A percentile compares a stretch with the other conserved stretches of the same genome.
These are phyloP conservation scores for Schizaphis graminum DNA, from an alignment of 2,888 invertebrate genomes.

Conservation along the genomic window DNA sequence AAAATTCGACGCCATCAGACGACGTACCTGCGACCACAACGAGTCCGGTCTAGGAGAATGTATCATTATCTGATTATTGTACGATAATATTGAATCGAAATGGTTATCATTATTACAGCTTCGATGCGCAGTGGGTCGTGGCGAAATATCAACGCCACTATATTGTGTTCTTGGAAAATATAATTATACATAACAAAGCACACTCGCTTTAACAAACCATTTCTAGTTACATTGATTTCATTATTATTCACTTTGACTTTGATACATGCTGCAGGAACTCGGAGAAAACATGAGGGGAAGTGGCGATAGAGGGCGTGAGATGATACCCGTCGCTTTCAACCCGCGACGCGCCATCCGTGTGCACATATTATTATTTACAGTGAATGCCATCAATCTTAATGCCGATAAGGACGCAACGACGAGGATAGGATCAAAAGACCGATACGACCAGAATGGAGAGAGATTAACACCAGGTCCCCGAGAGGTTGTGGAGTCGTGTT, in stretches of 20 bases:
- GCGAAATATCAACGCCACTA: neutral
- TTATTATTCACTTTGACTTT: conserved; percentile 56
- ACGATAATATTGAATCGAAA: neutral
- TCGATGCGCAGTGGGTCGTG: neutral
- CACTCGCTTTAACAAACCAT: conserved; percentile 10
- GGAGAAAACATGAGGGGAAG: neutral
- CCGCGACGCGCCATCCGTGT: neutral
- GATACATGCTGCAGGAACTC: conserved; percentile 6
- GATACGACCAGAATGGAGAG: neutral
- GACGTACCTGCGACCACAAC: neutral
- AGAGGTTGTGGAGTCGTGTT: neutral
- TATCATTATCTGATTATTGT: neutral
- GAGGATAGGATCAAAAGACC: conserved; percentile 14
- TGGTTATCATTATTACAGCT: neutral
- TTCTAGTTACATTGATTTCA: conserved; percentile 32
- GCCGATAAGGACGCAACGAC: conserved; percentile 11
- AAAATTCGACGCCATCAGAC: neutral
- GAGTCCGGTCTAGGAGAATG: neutral
- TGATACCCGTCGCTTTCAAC: neutral
- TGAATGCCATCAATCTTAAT: conserved; percentile 54
- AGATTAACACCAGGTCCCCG: neutral
- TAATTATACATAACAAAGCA: conserved; percentile 39
- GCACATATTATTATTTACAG: neutral
- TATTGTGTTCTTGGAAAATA: neutral
- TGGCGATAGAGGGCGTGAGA: neutral